These are phyloP conservation scores for Ochlodes sylvanus DNA, from an alignment of 2,888 invertebrate genomes.

Conservation along the genomic window DNA sequence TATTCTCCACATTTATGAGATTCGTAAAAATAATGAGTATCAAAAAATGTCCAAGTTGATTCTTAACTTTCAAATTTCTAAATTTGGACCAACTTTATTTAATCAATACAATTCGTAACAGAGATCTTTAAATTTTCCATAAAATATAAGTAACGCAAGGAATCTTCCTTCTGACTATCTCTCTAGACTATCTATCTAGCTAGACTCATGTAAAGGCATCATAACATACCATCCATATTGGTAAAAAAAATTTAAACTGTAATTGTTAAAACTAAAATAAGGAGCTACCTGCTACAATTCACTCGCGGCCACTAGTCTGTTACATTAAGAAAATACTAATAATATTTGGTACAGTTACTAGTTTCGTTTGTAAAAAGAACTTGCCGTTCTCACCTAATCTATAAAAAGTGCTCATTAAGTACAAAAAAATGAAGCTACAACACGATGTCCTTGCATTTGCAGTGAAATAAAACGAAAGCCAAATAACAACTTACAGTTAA, in stretches of 20 bases:
- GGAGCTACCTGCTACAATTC: background rate
- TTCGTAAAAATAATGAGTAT: constrained; percentile 2
- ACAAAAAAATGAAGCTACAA: constrained; percentile 41
- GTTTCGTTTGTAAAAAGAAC: constrained; percentile 16
- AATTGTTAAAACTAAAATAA: too few species aligned
- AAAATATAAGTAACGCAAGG: too few species aligned
- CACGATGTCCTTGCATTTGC: constrained; percentile 22
- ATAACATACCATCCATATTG: too few species aligned
- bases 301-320: constrained; percentile 1
- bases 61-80: background rate
- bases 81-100: background rate
- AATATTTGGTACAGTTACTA: constrained; percentile 22
- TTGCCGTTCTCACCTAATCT: constrained; percentile 16
- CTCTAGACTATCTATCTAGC: too few species aligned
- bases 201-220: too few species aligned
- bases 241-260: too few species aligned
- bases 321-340: background rate
- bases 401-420: constrained; percentile 42
- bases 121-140: too few species aligned
- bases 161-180: too few species aligned
- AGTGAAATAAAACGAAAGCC: constrained; percentile 31
- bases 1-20: background rate
- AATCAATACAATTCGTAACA: too few species aligned
- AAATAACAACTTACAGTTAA: constrained; percentile 23
- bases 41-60: background rate